Base-by-base conservation (phyloP, 2,888 invertebrate genomes). In the Acheta domesticus region DNA sequence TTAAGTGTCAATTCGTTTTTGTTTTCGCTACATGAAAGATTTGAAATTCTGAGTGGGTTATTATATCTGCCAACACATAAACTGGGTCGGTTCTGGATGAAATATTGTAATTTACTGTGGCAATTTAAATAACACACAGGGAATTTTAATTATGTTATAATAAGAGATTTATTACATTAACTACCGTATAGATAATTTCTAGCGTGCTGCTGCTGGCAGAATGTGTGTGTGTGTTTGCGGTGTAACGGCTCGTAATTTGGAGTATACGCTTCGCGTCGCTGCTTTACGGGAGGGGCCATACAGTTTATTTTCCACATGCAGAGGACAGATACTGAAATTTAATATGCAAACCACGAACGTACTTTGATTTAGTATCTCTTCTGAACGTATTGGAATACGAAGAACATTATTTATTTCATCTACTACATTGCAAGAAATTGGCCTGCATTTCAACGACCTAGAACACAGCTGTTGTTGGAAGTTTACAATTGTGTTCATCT, bases 71-170 rank as follows among this genome's bases (percentile, higher is more conserved):
- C 36, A 36, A 36, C 36, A 36, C 36, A 36, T 36, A 36, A 36
- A 36, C 36, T 36, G 36, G 36, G 36, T 36, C 36, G 36, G 36
- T 36, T 36, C 5, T 36, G 62, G n/a, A 62, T 62, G n/a, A 62
- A 62, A 62, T 62, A 62, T 62, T 62, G 62, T 62, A 62, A 62
- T 62, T 62, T 62, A 62, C 16, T 62, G 62, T 8, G 62, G 62
- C 62, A 62, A 62, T 62, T 62, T 62, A 62, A 62, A 62, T 62
- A 62, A 62, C 62, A 19, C 62, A 62, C 16, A 19, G 62, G 62
- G 62, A 62, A 62, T 62, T 62, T 62, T 62, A 62, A 62, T 62
- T 62, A 62, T 62, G 62, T 62, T 62, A 62, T 62, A 62, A 62
- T 62, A 62, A 62, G 62, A 62, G 62, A 62, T 62, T 62, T 62